Conservation (phyloP, 2,113 vertebrate species). For the Girardinichthys multiradiatus region DNA sequence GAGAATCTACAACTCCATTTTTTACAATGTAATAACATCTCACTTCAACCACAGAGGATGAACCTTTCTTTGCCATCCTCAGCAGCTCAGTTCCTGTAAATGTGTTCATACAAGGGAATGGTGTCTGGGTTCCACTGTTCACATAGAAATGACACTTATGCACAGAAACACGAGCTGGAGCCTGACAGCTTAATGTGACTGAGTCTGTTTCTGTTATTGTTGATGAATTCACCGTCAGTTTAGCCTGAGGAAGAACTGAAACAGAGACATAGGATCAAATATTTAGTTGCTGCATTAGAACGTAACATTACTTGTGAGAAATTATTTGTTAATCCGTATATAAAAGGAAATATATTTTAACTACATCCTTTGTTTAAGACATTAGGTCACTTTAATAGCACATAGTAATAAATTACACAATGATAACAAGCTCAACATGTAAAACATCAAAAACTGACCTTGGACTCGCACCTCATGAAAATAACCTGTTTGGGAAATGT, state of each 20-base stretch:
- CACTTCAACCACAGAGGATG: slow-evolving; percentile 18
- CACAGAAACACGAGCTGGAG: slow-evolving; percentile 8
- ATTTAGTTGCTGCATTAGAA: too few species aligned
- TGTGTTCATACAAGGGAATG: background rate
- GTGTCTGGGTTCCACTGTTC: background rate
- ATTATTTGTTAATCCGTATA: too few species aligned
- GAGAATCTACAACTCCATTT: background rate
- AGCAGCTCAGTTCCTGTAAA: slow-evolving; percentile 37
- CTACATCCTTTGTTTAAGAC: too few species aligned
- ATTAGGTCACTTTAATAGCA: too few species aligned
- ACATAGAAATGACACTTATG: slow-evolving; percentile 11
- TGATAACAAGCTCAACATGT: background rate
- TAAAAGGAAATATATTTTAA: too few species aligned
- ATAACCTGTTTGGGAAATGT: slow-evolving; percentile 13
- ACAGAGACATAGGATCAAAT: background rate
- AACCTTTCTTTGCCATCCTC: rapidly evolving
- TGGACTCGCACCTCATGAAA: slow-evolving; percentile 1
- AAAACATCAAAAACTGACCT: slow-evolving; percentile 36
- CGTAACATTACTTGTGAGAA: background rate
- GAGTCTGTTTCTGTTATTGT: slow-evolving; percentile 15
- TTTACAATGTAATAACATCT: slow-evolving; percentile 9
- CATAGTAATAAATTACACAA: background rate
- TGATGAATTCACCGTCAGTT: background rate
- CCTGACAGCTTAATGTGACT: slow-evolving; percentile 22
- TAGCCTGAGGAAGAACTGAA: slow-evolving; percentile 21